These are phyloP conservation scores for Argyresthia goedartella DNA, from an alignment of 2,888 invertebrate species.

Conservation along the genomic window DNA sequence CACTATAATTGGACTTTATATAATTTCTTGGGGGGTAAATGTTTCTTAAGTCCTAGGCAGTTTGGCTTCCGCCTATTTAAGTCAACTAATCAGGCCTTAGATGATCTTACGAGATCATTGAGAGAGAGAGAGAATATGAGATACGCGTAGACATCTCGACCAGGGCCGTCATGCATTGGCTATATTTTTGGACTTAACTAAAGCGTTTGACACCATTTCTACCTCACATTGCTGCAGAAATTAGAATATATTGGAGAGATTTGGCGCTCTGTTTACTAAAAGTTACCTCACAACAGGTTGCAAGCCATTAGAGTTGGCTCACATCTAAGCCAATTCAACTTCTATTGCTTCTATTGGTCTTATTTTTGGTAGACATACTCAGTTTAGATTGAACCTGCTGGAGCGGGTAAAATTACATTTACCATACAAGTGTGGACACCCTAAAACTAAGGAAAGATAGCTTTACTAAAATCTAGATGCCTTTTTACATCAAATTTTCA, in stretches of 20 bases:
- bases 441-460: constrained; percentile 10
- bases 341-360: neutral
- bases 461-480: constrained; percentile 14
- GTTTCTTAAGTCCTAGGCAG: constrained; percentile 3
- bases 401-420: neutral
- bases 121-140: neutral
- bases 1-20: constrained; percentile 3
- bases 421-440: neutral
- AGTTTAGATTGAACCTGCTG: neutral
- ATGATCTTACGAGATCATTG: neutral
- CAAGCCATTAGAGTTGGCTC: too few species aligned
- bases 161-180: neutral
- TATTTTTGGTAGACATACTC: neutral
- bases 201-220: too few species aligned
- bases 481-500: constrained; percentile 10
- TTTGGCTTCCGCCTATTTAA: constrained; percentile 3
- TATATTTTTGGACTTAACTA: neutral
- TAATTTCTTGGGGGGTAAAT: constrained; percentile 5
- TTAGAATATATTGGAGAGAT: too few species aligned
- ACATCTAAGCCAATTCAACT: too few species aligned
- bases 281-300: neutral
- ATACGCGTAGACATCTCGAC: neutral
- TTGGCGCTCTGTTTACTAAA: too few species aligned
- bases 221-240: too few species aligned
- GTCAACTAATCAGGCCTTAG: constrained; percentile 8